A percentile compares a stretch with the other conserved stretches of the same genome.
These are phyloP conservation scores for Amiota minor DNA, from an alignment of 2,888 invertebrate genomes.

Conservation along the genomic window DNA sequence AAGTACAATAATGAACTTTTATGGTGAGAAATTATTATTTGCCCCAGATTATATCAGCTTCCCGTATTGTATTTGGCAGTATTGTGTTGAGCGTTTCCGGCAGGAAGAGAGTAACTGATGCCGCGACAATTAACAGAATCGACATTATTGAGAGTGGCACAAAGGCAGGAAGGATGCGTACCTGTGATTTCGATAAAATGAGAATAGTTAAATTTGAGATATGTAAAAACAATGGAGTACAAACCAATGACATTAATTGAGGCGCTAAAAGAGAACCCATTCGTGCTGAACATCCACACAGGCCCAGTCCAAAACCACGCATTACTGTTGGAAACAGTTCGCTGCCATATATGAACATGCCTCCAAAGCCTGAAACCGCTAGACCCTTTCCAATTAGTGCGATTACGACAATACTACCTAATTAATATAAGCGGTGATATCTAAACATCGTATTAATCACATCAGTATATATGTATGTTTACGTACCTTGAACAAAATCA, in stretches of 20 bases:
- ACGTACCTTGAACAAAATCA: conserved; percentile 33
- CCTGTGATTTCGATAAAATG: conserved; percentile 21
- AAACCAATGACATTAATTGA: conserved; percentile 68
- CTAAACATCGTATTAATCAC: conserved; percentile 31
- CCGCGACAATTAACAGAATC: conserved; percentile 42
- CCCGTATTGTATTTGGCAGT: conserved; percentile 49
- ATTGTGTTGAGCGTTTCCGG: conserved; percentile 48
- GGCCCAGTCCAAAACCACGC: conserved; percentile 72
- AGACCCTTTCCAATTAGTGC: conserved; percentile 73
- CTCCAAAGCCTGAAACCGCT: conserved; percentile 74
- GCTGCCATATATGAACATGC: conserved; percentile 70
- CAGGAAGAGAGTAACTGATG: conserved; percentile 47
- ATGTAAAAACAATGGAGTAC: conserved; percentile 29
- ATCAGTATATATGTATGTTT: not conserved
- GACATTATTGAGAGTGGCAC: conserved; percentile 48
- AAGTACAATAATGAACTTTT: not conserved
- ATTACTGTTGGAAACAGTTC: conserved; percentile 72
- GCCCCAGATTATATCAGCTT: conserved; percentile 48
- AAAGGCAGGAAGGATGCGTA: conserved; percentile 35
- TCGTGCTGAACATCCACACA: conserved; percentile 74
- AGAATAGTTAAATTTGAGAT: not conserved
- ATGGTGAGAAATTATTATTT: not conserved
- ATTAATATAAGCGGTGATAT: not conserved
- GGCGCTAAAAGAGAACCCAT: conserved; percentile 74
- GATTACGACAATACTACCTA: conserved; percentile 46